Conservation (phyloP, 2,113 vertebrate genomes). For the Eublepharis macularius region DNA sequence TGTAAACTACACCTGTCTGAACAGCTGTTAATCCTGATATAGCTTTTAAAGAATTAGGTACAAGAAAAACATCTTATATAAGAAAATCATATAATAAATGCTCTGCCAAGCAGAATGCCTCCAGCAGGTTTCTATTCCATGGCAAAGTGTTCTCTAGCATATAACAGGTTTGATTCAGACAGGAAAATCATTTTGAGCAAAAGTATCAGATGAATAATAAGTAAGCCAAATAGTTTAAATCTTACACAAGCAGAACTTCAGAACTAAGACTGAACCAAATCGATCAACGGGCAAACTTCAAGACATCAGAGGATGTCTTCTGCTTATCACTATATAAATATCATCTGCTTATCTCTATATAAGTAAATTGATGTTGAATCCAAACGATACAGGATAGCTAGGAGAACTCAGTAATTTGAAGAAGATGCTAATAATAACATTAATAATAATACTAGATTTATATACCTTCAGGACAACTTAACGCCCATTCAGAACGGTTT, state of each 20-base stretch:
- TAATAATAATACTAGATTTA: too few relatives aligned
- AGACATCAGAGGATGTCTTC: not conserved
- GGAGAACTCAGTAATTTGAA: too few relatives aligned
- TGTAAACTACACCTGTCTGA: not conserved
- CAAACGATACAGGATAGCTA: too few relatives aligned
- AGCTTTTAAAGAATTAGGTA: not conserved
- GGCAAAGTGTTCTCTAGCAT: not conserved
- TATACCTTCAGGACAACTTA: too few relatives aligned
- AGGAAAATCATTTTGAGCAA: not conserved
- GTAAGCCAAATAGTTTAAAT: not conserved
- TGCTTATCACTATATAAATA: too few relatives aligned
- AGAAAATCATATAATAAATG: not conserved
- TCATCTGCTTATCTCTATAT: too few relatives aligned
- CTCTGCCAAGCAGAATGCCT: not conserved
- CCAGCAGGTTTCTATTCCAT: not conserved
- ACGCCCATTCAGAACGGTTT: too few relatives aligned
- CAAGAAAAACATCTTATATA: not conserved
- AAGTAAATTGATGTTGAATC: too few relatives aligned
- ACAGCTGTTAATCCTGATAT: not conserved
- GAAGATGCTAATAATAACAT: too few relatives aligned
- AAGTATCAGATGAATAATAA: not conserved
- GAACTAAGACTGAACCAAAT: not conserved
- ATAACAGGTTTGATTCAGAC: not conserved
- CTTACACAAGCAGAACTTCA: not conserved
- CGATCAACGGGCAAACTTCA: not conserved